These are phyloP conservation scores for Eueides isabella DNA, from an alignment of 1,140 invertebrate species.

Conservation along the genomic window DNA sequence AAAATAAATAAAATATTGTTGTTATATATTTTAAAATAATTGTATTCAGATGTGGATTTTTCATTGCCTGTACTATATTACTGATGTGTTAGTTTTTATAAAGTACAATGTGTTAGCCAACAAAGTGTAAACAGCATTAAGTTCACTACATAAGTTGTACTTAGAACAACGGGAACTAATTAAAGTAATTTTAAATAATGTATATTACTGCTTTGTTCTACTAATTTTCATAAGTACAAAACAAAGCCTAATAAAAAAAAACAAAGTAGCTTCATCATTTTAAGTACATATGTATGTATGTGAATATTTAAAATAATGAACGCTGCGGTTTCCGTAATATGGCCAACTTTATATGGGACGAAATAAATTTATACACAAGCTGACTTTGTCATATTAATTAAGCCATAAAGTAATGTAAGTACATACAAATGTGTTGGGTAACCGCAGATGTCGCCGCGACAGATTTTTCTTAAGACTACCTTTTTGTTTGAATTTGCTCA, in stretches of 20 bases:
- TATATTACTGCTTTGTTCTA: not conserved
- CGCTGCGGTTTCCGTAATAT: constrained; percentile 32
- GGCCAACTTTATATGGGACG: constrained; percentile 28
- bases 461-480: constrained; percentile 16
- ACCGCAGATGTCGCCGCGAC: constrained; percentile 26
- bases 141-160: not conserved
- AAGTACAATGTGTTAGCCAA: not conserved
- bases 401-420: constrained; percentile 27
- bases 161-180: not conserved
- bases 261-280: not conserved
- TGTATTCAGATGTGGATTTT: too few species aligned
- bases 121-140: not conserved
- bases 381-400: constrained; percentile 40
- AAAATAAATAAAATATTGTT: not conserved
- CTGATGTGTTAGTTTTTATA: not conserved
- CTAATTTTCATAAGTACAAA: not conserved
- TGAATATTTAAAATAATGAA: constrained; percentile 30
- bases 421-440: constrained; percentile 15
- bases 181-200: not conserved
- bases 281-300: not conserved
- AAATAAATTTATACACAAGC: constrained; percentile 34
- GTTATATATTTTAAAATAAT: not conserved
- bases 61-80: not conserved
- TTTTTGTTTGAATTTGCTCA: not conserved
- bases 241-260: not conserved